Conservation (phyloP, 2,113 vertebrate genomes). For the Blennius ocellaris region DNA sequence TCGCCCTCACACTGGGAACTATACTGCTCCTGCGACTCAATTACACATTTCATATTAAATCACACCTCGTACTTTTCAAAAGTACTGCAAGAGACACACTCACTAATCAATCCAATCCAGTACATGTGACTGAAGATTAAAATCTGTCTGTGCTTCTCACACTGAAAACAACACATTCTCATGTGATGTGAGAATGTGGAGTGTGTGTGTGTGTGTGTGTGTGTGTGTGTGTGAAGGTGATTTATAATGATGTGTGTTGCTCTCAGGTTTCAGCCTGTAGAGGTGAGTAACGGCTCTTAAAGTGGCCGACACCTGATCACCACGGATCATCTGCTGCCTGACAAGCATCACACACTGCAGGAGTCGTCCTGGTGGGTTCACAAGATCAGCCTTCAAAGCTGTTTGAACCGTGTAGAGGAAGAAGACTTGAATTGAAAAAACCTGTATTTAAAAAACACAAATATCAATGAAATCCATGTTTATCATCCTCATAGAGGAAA, state of each 20-base stretch:
- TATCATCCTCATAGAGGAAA: too few species aligned
- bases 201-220: constrained; percentile 26
- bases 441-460: too few species aligned
- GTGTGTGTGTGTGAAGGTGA: constrained; percentile 51
- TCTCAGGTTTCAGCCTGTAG: constrained; percentile 76
- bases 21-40: neutral
- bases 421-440: too few species aligned
- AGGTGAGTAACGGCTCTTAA: constrained; percentile 73
- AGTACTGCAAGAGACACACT: too few species aligned
- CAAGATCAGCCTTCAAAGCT: too few species aligned
- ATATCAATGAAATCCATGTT: too few species aligned
- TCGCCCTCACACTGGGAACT: neutral
- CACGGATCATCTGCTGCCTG: constrained; percentile 56
- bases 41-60: neutral
- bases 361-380: too few species aligned
- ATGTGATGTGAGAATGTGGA: too few species aligned
- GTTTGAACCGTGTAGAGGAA: too few species aligned
- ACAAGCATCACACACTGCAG: constrained; percentile 44
- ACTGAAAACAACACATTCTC: neutral
- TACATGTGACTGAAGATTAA: too few species aligned
- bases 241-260: constrained; percentile 61
- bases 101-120: too few species aligned
- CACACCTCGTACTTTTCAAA: neutral
- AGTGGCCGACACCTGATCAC: constrained; percentile 61
- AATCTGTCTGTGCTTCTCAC: neutral